These are phyloP conservation scores for Suricata suricatta DNA, from an alignment of 2,113 vertebrate genomes.

Conservation along the genomic window DNA sequence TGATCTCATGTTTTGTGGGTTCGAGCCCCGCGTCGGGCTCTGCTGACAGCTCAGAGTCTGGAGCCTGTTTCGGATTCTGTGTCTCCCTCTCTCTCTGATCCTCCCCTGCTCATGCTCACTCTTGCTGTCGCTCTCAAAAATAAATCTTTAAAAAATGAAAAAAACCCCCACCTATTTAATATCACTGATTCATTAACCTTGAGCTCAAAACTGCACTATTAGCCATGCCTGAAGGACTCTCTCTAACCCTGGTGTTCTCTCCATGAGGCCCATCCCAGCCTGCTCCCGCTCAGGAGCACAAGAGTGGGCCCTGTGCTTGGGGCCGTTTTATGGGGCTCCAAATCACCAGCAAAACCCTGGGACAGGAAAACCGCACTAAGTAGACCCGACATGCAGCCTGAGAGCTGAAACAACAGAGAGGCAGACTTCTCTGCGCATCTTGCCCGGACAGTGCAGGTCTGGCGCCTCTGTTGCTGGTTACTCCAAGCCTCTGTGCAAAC, in stretches of 20 bases:
- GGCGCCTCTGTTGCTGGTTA: neutral
- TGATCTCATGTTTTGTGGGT: too few species aligned
- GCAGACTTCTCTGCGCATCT: too few species aligned
- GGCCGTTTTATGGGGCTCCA: neutral
- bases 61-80: too few species aligned
- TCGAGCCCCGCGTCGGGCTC: too few species aligned
- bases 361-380: accelerated
- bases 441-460: accelerated
- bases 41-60: too few species aligned
- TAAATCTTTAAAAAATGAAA: too few species aligned
- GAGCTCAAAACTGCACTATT: neutral
- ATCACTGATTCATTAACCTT: neutral
- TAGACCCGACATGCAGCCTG: accelerated
- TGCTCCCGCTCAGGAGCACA: too few species aligned
- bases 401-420: neutral
- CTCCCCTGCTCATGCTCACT: too few species aligned
- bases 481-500: neutral
- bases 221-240: neutral
- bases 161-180: too few species aligned
- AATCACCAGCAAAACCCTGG: neutral
- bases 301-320: neutral
- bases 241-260: neutral
- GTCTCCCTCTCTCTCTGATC: too few species aligned
- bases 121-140: too few species aligned
- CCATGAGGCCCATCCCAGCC: neutral